Base-by-base conservation (phyloP, 2,888 invertebrate genomes). In the Gandaritis pyraliata region DNA sequence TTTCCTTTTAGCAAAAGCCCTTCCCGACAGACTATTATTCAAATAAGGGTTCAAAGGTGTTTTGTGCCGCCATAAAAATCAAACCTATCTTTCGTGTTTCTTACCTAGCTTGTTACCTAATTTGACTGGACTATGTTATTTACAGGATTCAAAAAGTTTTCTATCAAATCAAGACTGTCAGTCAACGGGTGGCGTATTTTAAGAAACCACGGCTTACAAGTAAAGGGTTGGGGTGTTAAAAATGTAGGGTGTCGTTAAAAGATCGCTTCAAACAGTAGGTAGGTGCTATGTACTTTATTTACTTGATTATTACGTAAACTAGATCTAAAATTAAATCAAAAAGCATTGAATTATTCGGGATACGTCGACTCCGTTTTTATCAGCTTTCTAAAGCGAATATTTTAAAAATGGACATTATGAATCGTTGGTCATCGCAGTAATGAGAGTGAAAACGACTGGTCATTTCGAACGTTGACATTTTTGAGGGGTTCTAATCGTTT, bases 221-320 rank as follows among this genome's bases (percentile, higher is more conserved):
- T 69, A 75, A 78, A 84, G 85, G 84, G 75, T 76, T 65, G 68
- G 76, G 77, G 83, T 77, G 83, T 82, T 81, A 78, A 83, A 85
- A 77, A 81, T 83, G 81, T 79, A 80, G 79, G 79, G 73, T 80
- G 78, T 80, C 73, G 76, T 46, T 57, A 54, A 6, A 53, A 58
- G 49, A 53, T 49, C 53, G 29, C 43, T 48, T 41, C n/a, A 13
- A 47, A 12, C n/a, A n/a, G n/a, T n/a, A 48, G 41, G 45, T 30
- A 45, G 45, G 59, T 33, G 59, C 30, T 49, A 54, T 38, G 46
- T 36, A 18, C 52, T 53, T 53, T 16, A 11, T 33, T 33, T 33
- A 33, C 10, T 8, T 8, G 10, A 33, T 33, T 33, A 33, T 29
- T 4, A 29, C 6, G 11, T 18, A 2, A n/a, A n/a, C n/a, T n/a